These are phyloP conservation scores for Mythimna albipuncta DNA, from an alignment of 2,888 invertebrate species.

Conservation along the genomic window DNA sequence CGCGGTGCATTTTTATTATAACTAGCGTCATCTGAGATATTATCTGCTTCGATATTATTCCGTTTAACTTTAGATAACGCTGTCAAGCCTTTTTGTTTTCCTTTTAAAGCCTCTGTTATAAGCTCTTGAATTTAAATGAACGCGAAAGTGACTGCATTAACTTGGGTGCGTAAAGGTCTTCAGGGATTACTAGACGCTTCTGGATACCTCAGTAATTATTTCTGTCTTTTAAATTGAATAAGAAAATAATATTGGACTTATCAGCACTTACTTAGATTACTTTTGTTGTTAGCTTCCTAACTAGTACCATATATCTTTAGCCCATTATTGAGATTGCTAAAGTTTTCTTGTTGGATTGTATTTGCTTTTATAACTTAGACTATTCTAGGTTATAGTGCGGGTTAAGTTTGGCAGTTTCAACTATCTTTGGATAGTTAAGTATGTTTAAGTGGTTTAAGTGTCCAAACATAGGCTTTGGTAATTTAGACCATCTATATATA, in stretches of 20 bases:
- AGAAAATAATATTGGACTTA: not conserved
- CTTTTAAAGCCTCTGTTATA: conserved; percentile 53
- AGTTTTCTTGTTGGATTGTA: not conserved
- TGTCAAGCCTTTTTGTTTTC: conserved; percentile 47
- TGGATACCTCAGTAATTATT: not conserved
- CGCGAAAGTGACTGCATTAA: conserved; percentile 7
- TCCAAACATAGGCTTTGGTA: no score
- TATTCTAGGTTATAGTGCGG: no score
- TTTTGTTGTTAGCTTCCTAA: not conserved
- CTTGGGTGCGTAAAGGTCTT: not conserved
- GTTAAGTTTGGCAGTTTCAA: not conserved
- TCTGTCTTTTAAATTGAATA: not conserved
- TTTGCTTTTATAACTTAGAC: not conserved
- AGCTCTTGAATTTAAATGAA: conserved; percentile 37
- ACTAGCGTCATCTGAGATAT: conserved; percentile 52
- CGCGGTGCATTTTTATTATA: conserved; percentile 59
- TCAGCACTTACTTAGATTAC: not conserved
- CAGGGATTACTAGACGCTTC: not conserved
- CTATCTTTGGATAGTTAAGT: no score
- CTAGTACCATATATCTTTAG: not conserved
- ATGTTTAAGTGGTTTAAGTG: no score
- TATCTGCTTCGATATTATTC: conserved; percentile 58
- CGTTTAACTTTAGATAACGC: conserved; percentile 51
- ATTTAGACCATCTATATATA: not conserved
- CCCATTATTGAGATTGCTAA: no score